Conservation (phyloP, 2,113 vertebrate genomes). For the Tiliqua scincoides region DNA sequence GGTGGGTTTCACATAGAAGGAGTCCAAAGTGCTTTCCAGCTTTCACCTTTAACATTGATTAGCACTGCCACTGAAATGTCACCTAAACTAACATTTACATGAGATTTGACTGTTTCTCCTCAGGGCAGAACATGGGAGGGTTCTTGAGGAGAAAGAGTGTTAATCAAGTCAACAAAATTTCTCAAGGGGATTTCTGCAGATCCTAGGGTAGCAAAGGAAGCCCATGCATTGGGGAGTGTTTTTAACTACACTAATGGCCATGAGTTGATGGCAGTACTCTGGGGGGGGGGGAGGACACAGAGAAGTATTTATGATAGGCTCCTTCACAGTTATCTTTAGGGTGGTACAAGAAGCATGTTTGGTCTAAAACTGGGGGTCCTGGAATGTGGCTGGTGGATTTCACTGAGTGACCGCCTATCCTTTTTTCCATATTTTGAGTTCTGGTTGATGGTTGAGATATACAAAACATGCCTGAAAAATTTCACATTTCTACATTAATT, state of each 20-base stretch:
- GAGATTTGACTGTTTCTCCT: not conserved
- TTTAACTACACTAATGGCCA: too few species aligned
- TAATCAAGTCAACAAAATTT: not conserved
- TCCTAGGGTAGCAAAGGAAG: not conserved
- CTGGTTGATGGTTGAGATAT: not conserved
- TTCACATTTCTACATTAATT: not conserved
- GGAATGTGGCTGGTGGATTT: too few species aligned
- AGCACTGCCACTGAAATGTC: not conserved
- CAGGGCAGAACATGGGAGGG: not conserved
- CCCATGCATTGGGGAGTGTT: too few species aligned
- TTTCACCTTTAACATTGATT: not conserved
- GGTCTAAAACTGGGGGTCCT: too few species aligned
- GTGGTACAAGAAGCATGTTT: too few species aligned
- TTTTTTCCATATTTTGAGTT: too few species aligned
- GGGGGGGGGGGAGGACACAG: too few species aligned
- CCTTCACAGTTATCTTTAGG: too few species aligned
- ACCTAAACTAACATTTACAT: not conserved
- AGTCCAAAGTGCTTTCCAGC: not conserved
- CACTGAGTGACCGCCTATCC: too few species aligned
- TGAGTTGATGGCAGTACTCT: too few species aligned
- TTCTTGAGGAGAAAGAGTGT: not conserved
- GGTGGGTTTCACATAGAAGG: not conserved
- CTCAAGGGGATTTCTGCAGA: not conserved
- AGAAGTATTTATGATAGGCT: too few species aligned
- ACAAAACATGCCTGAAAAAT: not conserved